Conservation (phyloP, 2,797 vertebrate genomes). For the Tenualosa thibaudeaui region DNA sequence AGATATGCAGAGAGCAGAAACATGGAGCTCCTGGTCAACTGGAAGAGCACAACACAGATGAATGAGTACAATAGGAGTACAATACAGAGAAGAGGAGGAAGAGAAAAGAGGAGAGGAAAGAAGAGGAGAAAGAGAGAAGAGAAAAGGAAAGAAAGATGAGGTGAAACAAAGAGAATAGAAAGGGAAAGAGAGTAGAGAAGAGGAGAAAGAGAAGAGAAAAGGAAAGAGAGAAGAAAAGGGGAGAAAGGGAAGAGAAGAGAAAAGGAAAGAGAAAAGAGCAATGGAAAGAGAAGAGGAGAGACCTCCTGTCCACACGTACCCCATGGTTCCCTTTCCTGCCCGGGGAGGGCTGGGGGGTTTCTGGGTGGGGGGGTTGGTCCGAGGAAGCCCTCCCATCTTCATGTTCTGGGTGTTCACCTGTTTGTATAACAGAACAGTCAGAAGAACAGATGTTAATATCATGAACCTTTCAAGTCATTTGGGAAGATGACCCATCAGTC, state of each 20-base stretch:
- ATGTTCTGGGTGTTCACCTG: constrained; percentile 91
- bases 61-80: too few relatives aligned
- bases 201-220: too few relatives aligned
- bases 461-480: too few relatives aligned
- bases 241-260: background rate
- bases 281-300: too few relatives aligned
- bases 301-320: constrained; percentile 71
- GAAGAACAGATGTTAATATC: background rate
- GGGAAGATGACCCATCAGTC: too few relatives aligned
- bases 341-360: constrained; percentile 92
- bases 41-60: background rate
- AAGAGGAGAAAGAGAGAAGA: too few relatives aligned
- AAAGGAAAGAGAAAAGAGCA: background rate
- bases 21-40: background rate
- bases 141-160: too few relatives aligned
- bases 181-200: too few relatives aligned
- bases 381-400: constrained; percentile 87
- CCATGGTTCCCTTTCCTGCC: constrained; percentile 88
- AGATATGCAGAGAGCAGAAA: background rate
- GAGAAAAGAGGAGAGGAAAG: background rate
- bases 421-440: constrained; percentile 17
- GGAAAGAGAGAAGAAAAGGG: too few relatives aligned
- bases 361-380: constrained; percentile 89
- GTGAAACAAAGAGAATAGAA: too few relatives aligned
- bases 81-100: too few relatives aligned